phyloP scores from a whole-genome alignment of 2,888 invertebrate genomes.

The Pollenia amentaria region DNA sequence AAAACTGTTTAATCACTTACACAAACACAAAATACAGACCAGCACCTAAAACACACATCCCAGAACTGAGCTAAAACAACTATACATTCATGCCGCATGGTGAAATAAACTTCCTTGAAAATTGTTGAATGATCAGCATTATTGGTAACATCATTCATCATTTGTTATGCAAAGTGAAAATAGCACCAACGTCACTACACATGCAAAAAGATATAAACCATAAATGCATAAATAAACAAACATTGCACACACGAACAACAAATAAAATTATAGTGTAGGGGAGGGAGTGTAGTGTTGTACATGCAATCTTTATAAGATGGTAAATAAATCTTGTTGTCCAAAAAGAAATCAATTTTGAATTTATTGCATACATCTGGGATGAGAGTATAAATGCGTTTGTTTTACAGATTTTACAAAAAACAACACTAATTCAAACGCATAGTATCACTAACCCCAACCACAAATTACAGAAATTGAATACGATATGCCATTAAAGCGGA shows the following conservation, averaged over 20 bases:
- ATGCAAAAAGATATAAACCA: conserved; percentile 21
- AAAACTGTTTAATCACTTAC: conserved; percentile 37
- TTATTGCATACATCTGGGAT: conserved; percentile 70
- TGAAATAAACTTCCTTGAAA: conserved; percentile 21
- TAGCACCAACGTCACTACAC: conserved; percentile 22
- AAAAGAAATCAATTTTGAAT: conserved; percentile 71
- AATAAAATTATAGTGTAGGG: background rate
- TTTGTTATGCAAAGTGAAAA: conserved; percentile 52
- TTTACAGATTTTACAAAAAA: conserved; percentile 32
- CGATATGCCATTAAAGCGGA: background rate
- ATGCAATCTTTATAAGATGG: conserved; percentile 33
- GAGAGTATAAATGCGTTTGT: conserved; percentile 51
- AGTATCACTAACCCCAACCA: background rate
- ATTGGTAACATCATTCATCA: conserved; percentile 59
- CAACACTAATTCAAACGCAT: conserved; percentile 1
- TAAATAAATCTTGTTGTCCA: conserved; percentile 68
- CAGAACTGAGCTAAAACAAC: background rate
- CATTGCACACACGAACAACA: background rate
- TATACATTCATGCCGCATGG: background rate
- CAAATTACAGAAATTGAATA: conserved; percentile 34
- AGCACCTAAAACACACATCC: background rate
- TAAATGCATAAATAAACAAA: background rate
- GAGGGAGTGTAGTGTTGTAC: background rate
- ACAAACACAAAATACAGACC: conserved; percentile 1
- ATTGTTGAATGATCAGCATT: background rate